Conservation (phyloP, 2,797 vertebrate species). For the Spinibarbus caldwelli region DNA sequence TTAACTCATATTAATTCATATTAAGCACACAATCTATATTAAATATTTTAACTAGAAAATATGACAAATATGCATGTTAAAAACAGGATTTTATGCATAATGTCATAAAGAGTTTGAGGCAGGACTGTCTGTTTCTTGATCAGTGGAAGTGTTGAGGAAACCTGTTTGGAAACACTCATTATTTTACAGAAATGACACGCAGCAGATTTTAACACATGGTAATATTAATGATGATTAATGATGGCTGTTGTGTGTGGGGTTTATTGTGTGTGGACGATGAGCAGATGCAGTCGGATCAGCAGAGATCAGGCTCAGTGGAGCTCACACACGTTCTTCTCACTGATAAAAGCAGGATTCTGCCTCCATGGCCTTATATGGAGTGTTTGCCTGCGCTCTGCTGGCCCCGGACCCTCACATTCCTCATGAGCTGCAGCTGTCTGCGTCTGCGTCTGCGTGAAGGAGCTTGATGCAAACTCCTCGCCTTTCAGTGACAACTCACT, state of each 20-base stretch:
- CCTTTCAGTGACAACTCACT: too few species aligned
- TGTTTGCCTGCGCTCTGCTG: slow-evolving; percentile 88
- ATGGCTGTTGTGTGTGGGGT: too few species aligned
- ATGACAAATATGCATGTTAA: too few species aligned
- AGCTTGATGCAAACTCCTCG: neutral
- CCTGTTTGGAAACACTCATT: neutral
- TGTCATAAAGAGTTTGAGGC: too few species aligned
- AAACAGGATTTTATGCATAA: too few species aligned
- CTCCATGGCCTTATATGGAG: slow-evolving; percentile 98
- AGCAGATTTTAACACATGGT: neutral
- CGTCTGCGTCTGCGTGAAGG: slow-evolving; percentile 52
- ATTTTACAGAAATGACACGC: neutral
- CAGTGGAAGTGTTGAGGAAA: neutral
- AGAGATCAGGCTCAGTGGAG: slow-evolving; percentile 65
- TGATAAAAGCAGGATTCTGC: slow-evolving; percentile 95
- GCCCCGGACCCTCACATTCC: slow-evolving; percentile 95
- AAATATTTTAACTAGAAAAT: too few species aligned
- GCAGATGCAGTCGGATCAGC: neutral
- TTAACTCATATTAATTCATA: too few species aligned
- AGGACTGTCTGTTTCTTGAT: too few species aligned
- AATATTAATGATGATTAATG: too few species aligned
- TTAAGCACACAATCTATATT: too few species aligned
- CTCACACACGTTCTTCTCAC: slow-evolving; percentile 77
- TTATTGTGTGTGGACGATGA: neutral
- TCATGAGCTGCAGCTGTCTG: slow-evolving; percentile 97